Percentiles rank a stretch among this genome's conserved stretches.
phyloP scores from a whole-genome alignment of 2,888 invertebrate species.

The Achlya flavicornis region DNA sequence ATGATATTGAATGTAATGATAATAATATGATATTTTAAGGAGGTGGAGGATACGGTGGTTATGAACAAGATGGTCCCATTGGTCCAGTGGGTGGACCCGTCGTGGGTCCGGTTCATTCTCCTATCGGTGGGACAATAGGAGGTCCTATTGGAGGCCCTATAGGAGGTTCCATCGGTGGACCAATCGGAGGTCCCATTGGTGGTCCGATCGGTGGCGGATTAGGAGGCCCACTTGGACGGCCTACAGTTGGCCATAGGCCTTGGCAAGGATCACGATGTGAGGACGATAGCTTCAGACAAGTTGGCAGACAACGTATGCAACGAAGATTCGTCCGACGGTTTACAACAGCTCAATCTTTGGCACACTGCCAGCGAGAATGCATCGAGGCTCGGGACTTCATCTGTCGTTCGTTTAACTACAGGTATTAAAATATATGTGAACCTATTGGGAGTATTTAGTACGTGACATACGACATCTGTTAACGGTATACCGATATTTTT shows the following conservation, averaged over 20 bases:
- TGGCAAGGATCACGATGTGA: slow-evolving; percentile 88
- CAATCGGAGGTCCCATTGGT: slow-evolving; percentile 35
- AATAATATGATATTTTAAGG: slow-evolving; percentile 20
- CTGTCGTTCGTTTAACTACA: slow-evolving; percentile 94
- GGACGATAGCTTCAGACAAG: slow-evolving; percentile 93
- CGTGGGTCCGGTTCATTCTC: slow-evolving; percentile 17
- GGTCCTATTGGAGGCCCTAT: slow-evolving; percentile 50
- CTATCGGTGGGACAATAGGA: slow-evolving; percentile 42
- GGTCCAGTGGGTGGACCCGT: slow-evolving; percentile 59
- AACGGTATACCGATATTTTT: slow-evolving; percentile 32
- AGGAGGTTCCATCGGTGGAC: slow-evolving; percentile 38
- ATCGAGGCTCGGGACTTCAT: slow-evolving; percentile 91
- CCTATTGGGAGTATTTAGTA: too few relatives aligned
- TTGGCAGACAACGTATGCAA: slow-evolving; percentile 91
- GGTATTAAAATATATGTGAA: slow-evolving; percentile 66
- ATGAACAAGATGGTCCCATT: slow-evolving; percentile 69
- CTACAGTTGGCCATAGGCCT: slow-evolving; percentile 63
- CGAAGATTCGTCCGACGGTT: slow-evolving; percentile 90
- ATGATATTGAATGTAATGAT: not conserved
- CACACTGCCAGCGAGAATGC: slow-evolving; percentile 93
- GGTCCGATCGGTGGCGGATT: slow-evolving; percentile 66
- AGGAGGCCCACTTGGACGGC: slow-evolving; percentile 59
- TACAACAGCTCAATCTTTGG: slow-evolving; percentile 88
- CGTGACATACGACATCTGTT: not conserved
- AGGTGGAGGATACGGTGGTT: slow-evolving; percentile 61